Evolutionary conservation across 2,797 vertebrate species (phyloP).

Genomic region (Peromyscus eremicus): DNA sequence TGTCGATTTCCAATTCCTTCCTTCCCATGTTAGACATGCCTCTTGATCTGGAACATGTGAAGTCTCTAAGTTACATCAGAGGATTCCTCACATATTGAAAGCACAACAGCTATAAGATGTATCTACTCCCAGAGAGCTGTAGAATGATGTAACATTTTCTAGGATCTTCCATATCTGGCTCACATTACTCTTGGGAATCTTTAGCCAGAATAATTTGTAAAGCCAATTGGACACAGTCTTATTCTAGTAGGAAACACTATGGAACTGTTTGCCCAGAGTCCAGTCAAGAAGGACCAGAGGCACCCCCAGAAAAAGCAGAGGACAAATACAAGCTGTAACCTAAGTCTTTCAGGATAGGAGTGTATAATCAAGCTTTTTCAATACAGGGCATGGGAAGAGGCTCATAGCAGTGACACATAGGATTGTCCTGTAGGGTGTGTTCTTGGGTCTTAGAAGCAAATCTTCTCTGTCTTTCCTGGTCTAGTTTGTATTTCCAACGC

Average conservation of each 20-base stretch:
- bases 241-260: background rate
- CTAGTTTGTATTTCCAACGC: background rate
- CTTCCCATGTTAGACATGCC: background rate
- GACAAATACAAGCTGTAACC: background rate
- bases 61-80: background rate
- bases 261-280: background rate
- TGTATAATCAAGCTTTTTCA: no score
- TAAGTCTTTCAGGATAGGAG: background rate
- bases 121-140: background rate
- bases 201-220: background rate
- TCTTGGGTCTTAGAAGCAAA: background rate
- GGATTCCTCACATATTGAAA: background rate
- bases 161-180: background rate
- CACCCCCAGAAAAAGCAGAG: background rate
- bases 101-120: background rate
- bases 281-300: background rate
- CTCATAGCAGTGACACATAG: fast-evolving
- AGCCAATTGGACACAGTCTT: background rate
- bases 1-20: background rate
- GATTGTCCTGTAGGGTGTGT: background rate
- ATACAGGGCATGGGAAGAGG: background rate
- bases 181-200: background rate
- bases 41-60: background rate
- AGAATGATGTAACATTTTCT: background rate
- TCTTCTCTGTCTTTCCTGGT: background rate